Conservation (phyloP, 2,888 invertebrate genomes). For the Melanargia galathea region DNA sequence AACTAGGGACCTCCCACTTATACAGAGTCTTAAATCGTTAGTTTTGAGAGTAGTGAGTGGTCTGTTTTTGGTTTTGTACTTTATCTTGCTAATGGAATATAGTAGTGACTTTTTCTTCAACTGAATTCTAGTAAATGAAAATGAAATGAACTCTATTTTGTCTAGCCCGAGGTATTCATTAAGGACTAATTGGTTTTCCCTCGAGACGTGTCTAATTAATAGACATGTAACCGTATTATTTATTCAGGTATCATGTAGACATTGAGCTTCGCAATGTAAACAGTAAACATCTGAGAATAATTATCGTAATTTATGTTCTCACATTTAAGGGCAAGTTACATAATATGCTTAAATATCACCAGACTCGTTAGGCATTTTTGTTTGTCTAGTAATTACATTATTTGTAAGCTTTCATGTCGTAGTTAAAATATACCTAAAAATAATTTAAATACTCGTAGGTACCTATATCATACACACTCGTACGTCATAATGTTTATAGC, state of each 20-base stretch:
- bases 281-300: conserved; percentile 44
- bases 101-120: not conserved
- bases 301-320: conserved; percentile 11
- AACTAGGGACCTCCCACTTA: too few species aligned
- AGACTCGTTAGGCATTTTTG: not conserved
- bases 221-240: not conserved
- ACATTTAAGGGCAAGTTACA: too few species aligned
- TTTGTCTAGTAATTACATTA: too few species aligned
- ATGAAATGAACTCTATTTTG: not conserved
- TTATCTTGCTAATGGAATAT: too few species aligned
- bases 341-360: not conserved
- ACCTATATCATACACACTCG: too few species aligned
- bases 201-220: conserved; percentile 11
- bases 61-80: too few species aligned
- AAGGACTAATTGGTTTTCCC: conserved; percentile 7
- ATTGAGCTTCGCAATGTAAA: conserved; percentile 6
- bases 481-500: too few species aligned
- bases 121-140: not conserved
- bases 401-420: too few species aligned
- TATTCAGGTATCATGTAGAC: conserved; percentile 6
- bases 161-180: not conserved
- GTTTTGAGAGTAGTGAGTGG: too few species aligned
- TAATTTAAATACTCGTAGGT: too few species aligned
- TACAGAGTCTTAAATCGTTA: too few species aligned
- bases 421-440: too few species aligned